These are phyloP conservation scores for Ypsolopha scabrella DNA, from an alignment of 2,888 invertebrate species.

Conservation along the genomic window DNA sequence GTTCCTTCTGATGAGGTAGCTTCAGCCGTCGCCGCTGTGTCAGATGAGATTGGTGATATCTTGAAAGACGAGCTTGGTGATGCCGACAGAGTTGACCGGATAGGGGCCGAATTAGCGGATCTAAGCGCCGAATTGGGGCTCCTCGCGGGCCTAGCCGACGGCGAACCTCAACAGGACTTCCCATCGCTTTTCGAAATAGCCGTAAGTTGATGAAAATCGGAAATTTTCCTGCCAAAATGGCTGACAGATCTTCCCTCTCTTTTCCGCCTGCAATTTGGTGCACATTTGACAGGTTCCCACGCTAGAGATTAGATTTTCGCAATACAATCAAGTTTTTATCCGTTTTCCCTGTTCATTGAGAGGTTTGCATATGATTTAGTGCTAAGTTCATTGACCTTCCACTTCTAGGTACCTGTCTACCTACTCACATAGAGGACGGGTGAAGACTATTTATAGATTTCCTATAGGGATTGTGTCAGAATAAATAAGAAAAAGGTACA, in stretches of 20 bases:
- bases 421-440: slow-evolving; percentile 10
- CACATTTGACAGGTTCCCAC: slow-evolving; percentile 6
- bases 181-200: slow-evolving; percentile 57
- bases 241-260: slow-evolving; percentile 17
- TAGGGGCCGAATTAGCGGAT: slow-evolving; percentile 55
- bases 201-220: slow-evolving; percentile 31
- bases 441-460: slow-evolving; percentile 5
- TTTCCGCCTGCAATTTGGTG: slow-evolving; percentile 3
- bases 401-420: slow-evolving; percentile 3
- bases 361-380: background rate
- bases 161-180: slow-evolving; percentile 48
- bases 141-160: slow-evolving; percentile 53
- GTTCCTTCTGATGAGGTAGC: slow-evolving; percentile 48
- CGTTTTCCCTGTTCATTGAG: background rate
- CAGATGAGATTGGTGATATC: slow-evolving; percentile 61
- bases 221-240: slow-evolving; percentile 24
- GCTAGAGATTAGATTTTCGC: background rate
- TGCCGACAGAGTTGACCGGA: slow-evolving; percentile 50
- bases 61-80: slow-evolving; percentile 58
- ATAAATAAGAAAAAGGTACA: too few relatives aligned
- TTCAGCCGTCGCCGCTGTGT: slow-evolving; percentile 54
- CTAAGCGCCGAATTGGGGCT: slow-evolving; percentile 56
- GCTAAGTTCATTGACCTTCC: slow-evolving; percentile 19
- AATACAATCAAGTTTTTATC: background rate
- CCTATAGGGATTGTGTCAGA: too few relatives aligned